phyloP scores from a whole-genome alignment of 2,797 vertebrate species.

The Rhynchotus rufescens region DNA sequence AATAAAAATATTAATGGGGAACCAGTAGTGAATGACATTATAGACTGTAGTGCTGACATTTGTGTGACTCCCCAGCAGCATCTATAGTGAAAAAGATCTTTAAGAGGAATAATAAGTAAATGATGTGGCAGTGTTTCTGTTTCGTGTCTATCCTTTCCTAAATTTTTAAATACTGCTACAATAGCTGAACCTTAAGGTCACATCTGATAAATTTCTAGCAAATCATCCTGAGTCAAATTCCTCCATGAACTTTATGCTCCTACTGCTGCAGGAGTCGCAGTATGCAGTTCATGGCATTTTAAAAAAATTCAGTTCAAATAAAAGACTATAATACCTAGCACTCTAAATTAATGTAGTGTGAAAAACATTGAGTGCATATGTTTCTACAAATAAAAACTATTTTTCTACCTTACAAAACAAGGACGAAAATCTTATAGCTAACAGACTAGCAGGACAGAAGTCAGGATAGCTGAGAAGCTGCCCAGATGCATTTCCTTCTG shows the following conservation, averaged over 20 bases:
- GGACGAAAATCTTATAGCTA: background rate
- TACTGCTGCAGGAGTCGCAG: background rate
- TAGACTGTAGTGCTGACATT: background rate
- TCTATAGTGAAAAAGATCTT: background rate
- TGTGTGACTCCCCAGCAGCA: background rate
- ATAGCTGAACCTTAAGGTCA: conserved; percentile 35
- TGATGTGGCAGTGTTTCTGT: background rate
- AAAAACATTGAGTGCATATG: background rate
- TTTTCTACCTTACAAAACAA: background rate
- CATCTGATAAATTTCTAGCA: conserved; percentile 44
- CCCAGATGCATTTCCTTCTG: background rate
- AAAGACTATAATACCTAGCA: background rate
- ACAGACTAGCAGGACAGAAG: background rate
- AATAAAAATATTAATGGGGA: background rate
- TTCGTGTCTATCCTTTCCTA: background rate
- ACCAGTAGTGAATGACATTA: background rate
- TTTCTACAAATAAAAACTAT: background rate
- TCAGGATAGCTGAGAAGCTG: background rate
- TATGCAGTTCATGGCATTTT: conserved; percentile 21
- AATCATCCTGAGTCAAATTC: conserved; percentile 54
- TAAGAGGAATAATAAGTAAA: background rate
- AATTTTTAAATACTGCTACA: background rate
- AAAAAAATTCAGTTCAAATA: background rate
- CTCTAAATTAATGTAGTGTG: background rate
- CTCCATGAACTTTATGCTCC: conserved; percentile 3